Conservation (phyloP, 2,797 vertebrate species). For the Leuciscus waleckii region DNA sequence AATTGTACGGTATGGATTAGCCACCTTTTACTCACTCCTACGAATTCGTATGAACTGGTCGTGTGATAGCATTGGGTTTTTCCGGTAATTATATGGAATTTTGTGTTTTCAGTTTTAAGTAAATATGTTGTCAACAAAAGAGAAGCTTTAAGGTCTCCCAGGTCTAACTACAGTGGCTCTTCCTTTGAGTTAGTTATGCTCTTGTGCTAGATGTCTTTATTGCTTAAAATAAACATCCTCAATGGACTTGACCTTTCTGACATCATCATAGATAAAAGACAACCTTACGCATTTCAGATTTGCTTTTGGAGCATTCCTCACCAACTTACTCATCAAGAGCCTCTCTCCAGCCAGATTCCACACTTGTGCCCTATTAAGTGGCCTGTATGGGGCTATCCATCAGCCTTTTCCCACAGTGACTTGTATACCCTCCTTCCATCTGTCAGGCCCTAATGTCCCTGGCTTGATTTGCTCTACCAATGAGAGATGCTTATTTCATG, state of each 20-base stretch:
- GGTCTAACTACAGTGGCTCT: neutral
- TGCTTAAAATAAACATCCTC: constrained; percentile 22
- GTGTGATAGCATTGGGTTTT: neutral
- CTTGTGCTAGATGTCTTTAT: neutral
- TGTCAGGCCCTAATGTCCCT: constrained; percentile 74
- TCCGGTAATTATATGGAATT: neutral
- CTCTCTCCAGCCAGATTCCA: constrained; percentile 68
- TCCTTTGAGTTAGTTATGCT: neutral
- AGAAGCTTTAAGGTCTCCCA: neutral
- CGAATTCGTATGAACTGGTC: no score
- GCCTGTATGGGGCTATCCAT: constrained; percentile 73
- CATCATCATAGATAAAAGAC: constrained; percentile 14
- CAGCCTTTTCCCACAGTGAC: constrained; percentile 71
- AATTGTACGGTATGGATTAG: no score
- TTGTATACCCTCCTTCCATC: constrained; percentile 71
- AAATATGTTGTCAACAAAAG: neutral
- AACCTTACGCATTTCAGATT: constrained; percentile 16
- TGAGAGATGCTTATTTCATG: constrained; percentile 1
- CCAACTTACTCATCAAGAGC: constrained; percentile 59
- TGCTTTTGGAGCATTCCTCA: constrained; percentile 29
- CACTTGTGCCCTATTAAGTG: constrained; percentile 73
- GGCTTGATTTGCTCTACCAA: constrained; percentile 54
- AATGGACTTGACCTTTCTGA: constrained; percentile 2
- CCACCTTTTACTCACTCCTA: no score
- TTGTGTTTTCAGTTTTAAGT: neutral